Base-by-base conservation (phyloP, 2,113 vertebrate species). In the Balaeniceps rex region DNA sequence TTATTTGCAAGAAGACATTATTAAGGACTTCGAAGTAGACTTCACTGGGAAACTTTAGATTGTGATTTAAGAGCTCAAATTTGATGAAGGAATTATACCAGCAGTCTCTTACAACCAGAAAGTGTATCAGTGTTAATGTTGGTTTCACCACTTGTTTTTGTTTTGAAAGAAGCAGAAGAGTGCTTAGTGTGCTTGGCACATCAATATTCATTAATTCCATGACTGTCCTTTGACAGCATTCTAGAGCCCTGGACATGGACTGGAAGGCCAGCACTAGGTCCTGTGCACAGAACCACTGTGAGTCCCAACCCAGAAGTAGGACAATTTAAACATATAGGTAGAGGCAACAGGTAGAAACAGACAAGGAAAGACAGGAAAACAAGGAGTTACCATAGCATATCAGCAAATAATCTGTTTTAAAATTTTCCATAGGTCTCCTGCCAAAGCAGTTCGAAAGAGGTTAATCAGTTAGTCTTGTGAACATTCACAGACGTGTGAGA, bases 381-480 rank as follows among this genome's bases (percentile, higher is more conserved):
- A 74, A 72, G 49, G 74, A 87, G 31, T 89, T 89, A 64, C 24
- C 18, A 6, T 40, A 83, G 49, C 31, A 1, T 76, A 69, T 72
- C 61, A 74, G 34, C 49, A 88, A 85, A 85, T 94, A 85, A 91
- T 93, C 10, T 4, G 12, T 46, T 91, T 46, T n/a, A 79, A 94
- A 94, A 26, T 58, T 93, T 96, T 94, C 74, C 90, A 15, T 95
- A 95, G 58, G 74, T 93, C 31, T 93, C 4, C 85, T 96, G 92
- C 75, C 87, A 96, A 22, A 90, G 70, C 44, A 57, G 63, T 83
- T 85, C 91, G 46, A 61, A 91, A 76, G 92, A 93, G 21, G 31
- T 82, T 90, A 79, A 85, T 92, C 57, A 80, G 78, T 89, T 78
- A 75, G 87, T 82, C 72, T 87, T 72, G 60, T 76, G 89, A 55